Evolutionary conservation across 2,888 invertebrate species (phyloP), one percentile per base, ranked within the genome.

Genomic region (Pristionchus japonicus): DNA sequence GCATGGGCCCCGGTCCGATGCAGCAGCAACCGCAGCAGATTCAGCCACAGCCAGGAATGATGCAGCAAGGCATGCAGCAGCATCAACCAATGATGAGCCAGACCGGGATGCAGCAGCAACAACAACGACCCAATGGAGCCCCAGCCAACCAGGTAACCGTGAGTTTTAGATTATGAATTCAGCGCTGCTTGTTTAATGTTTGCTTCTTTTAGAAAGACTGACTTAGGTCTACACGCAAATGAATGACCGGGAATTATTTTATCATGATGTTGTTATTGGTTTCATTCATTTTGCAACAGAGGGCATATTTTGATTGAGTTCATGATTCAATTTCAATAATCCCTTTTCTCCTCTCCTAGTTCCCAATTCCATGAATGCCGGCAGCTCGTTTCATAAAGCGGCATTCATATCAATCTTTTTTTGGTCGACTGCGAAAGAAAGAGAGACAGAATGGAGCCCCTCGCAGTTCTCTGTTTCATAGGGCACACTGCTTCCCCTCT

Each of bases 1-100:
- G 43, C n/a, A 85, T 70, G 83, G 37, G 52, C 1, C 57, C 20
- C 89, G 91, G 89, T 90, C 90, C 85, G 90, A 91, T 80, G 85
- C 85, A 34, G 82, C 90, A 47, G 31, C 40, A 77, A 27, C 77
- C 40, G n/a, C 77, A 77, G 3, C n/a, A 15, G 20, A 6, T 6
- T 2, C 47, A n/a, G 40, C n/a, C 11, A n/a, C 61, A 64, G 43
- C 61, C 37, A 3, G 57, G 49, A 4, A 74, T 23, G 52, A 47
- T 49, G 47, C n/a, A 49, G 27, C 80, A 80, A 23, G 31, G 47
- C 80, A 80, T 80, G 80, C 47, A 31, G 31, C 47, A 80, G 47
- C 80, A 80, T 31, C 47, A 49, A 31, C 80, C 47, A 15, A 23
- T 20, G 31, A 83, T 49, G 52, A 34, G 49, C 0, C 82, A 20